Conservation (phyloP, 1,140 invertebrate genomes). For the Papilio glaucus region DNA sequence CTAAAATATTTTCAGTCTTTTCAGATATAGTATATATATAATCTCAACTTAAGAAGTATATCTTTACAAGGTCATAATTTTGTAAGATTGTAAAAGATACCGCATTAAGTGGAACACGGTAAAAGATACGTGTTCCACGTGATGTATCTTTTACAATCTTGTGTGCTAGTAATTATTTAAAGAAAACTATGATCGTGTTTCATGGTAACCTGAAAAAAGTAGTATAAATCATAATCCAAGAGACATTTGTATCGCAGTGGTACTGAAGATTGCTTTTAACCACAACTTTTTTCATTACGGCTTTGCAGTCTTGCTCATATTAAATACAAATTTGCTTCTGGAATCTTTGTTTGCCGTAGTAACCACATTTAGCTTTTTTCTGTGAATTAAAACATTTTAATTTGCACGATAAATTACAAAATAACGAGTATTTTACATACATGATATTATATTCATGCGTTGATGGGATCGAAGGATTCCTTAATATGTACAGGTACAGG, state of each 20-base stretch:
- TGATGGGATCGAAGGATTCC: too few species aligned
- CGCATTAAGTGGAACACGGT: too few species aligned
- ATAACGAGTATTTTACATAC: neutral
- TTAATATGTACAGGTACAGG: too few species aligned
- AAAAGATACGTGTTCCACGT: too few species aligned
- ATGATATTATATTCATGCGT: too few species aligned
- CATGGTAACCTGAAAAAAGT: neutral
- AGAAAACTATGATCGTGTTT: neutral
- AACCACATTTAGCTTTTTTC: neutral
- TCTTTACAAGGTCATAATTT: too few species aligned
- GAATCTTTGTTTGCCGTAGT: neutral
- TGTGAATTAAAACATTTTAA: neutral
- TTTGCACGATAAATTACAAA: neutral
- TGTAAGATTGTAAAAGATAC: too few species aligned
- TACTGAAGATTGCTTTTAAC: slow-evolving; percentile 16
- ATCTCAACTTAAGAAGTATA: too few species aligned
- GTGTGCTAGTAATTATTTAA: too few species aligned
- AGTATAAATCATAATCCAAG: neutral
- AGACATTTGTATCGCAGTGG: neutral
- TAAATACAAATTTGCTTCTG: neutral
- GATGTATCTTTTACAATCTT: too few species aligned
- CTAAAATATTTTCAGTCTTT: too few species aligned
- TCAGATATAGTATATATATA: too few species aligned
- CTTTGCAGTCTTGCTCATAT: slow-evolving; percentile 17
- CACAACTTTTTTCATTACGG: slow-evolving; percentile 10